A percentile compares a stretch with the other conserved stretches of the same genome.
Conservation (phyloP, 53 echinoderm and acorn worm genomes). For the Zoroaster sp. region DNA sequence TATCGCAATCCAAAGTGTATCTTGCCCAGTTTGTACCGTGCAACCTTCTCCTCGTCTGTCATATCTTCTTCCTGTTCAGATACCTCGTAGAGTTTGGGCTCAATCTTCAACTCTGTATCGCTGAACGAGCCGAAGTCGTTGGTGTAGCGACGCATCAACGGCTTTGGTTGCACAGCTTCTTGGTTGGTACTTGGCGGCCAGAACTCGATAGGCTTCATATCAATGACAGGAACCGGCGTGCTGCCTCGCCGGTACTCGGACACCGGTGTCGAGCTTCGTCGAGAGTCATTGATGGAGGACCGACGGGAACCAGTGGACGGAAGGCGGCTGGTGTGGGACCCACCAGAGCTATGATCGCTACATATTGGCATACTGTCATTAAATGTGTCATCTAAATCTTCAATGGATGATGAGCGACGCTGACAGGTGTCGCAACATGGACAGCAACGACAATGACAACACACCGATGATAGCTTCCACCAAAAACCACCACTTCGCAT, state of each 20-base stretch:
- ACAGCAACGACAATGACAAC: constrained; percentile 58
- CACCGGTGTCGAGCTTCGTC: constrained; percentile 85
- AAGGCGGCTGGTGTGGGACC: constrained; percentile 29
- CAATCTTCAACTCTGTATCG: constrained; percentile 80
- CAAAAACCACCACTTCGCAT: constrained; percentile 49
- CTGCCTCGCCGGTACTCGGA: constrained; percentile 89
- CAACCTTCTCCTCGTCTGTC: constrained; percentile 94
- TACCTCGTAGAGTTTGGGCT: constrained; percentile 96
- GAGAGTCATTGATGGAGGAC: constrained; percentile 75
- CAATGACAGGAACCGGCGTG: constrained; percentile 92
- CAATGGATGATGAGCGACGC: constrained; percentile 58
- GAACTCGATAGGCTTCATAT: constrained; percentile 99
- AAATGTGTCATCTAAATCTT: constrained; percentile 58
- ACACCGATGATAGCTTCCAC: constrained; percentile 50
- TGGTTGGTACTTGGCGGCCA: constrained; percentile 98
- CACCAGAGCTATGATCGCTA: constrained; percentile 4
- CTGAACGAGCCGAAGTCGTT: constrained; percentile 72
- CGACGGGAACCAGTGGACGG: constrained; percentile 87
- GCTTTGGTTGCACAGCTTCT: constrained; percentile 90
- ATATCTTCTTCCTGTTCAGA: constrained; percentile 83
- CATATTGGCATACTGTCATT: constrained; percentile 41
- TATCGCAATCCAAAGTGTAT: constrained; percentile 94
- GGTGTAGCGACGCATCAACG: constrained; percentile 84
- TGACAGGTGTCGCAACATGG: constrained; percentile 62
- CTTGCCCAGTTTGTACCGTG: constrained; percentile 90